These are phyloP conservation scores for Neodiprion virginianus DNA, from an alignment of 1,140 invertebrate species.

Conservation along the genomic window DNA sequence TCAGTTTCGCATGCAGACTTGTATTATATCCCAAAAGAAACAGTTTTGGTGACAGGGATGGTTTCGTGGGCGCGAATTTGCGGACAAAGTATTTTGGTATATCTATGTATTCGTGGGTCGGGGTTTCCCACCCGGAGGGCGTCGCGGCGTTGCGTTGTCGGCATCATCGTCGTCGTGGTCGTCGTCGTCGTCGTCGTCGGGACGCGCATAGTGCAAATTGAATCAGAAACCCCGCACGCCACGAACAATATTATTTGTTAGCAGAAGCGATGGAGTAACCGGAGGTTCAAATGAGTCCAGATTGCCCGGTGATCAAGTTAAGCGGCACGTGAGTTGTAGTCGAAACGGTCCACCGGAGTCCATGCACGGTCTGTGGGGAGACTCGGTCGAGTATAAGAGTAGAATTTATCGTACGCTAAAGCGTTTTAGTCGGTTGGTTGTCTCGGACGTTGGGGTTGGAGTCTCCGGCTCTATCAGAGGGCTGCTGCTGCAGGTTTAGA, in stretches of 20 bases:
- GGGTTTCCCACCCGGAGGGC: background rate
- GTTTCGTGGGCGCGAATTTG: too few species aligned
- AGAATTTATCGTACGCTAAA: background rate
- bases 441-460: constrained; percentile 4
- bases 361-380: background rate
- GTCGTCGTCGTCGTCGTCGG: background rate
- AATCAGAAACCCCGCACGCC: constrained; percentile 54
- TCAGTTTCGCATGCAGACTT: too few species aligned
- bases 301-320: constrained; percentile 64
- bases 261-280: constrained; percentile 58
- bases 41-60: too few species aligned
- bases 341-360: background rate
- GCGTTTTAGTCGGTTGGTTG: background rate
- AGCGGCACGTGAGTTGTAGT: constrained; percentile 53
- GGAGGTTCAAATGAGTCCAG: constrained; percentile 62
- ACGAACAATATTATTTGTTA: constrained; percentile 61
- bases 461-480: background rate
- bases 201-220: constrained; percentile 48
- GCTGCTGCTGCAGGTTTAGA: constrained; percentile 34
- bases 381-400: background rate
- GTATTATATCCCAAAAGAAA: too few species aligned
- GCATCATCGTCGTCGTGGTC: background rate
- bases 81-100: too few species aligned
- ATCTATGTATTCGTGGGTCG: background rate
- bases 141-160: background rate